Evolutionary conservation across 2,888 invertebrate species (phyloP).

Genomic region (Lasiommata megera): DNA sequence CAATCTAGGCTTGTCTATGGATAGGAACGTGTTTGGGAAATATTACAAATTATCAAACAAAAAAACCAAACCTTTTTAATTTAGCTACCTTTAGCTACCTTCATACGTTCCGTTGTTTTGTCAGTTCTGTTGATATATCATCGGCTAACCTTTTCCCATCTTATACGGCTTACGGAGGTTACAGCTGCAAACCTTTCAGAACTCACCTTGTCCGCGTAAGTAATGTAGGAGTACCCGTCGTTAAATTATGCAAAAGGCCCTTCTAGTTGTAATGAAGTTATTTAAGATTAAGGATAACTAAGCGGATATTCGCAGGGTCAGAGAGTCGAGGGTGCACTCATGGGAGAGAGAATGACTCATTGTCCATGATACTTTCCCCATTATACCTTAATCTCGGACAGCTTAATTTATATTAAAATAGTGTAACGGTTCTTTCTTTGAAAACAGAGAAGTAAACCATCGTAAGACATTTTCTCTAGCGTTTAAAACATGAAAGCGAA

Average conservation of each 20-base stretch:
- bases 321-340: constrained; percentile 43
- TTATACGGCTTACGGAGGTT: not conserved
- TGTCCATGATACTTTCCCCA: constrained; percentile 62
- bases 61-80: no score
- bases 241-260: constrained; percentile 23
- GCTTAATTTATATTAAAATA: constrained; percentile 16
- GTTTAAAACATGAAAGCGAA: no score
- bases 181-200: not conserved
- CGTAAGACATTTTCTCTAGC: no score
- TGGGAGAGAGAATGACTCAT: constrained; percentile 58
- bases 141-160: not conserved
- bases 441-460: no score
- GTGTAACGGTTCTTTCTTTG: no score
- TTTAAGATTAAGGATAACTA: constrained; percentile 60
- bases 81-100: no score
- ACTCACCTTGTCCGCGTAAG: not conserved
- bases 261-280: constrained; percentile 60
- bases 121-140: not conserved
- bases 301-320: constrained; percentile 40
- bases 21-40: no score
- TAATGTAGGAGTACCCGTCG: not conserved
- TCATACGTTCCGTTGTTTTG: not conserved
- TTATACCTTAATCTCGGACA: constrained; percentile 57
- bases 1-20: no score
- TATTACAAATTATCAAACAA: no score